These are phyloP conservation scores for Drosophila busckii DNA, from an alignment of 1,140 invertebrate species.

Conservation along the genomic window DNA sequence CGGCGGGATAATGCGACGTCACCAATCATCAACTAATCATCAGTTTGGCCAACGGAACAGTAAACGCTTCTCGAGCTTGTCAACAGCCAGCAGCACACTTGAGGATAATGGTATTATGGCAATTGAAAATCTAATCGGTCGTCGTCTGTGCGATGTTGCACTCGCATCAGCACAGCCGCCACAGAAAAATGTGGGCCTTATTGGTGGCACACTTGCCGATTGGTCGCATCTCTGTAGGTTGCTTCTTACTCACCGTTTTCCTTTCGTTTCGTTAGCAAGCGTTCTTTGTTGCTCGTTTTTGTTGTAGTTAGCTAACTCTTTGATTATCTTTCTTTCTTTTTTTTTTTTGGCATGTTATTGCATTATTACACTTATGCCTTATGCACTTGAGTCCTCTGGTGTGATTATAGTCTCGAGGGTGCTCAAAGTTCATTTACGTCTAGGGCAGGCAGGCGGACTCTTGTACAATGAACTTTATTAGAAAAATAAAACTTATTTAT, in stretches of 20 bases:
- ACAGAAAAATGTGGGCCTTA: constrained; percentile 73
- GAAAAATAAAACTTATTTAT: constrained; percentile 26
- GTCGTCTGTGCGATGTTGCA: constrained; percentile 72
- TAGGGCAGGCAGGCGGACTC: background rate
- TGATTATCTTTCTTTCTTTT: constrained; percentile 6
- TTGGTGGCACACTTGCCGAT: constrained; percentile 65
- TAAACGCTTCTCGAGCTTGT: constrained; percentile 64
- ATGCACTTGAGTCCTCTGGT: constrained; percentile 2
- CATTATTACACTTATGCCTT: constrained; percentile 20
- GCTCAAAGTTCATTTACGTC: constrained; percentile 2
- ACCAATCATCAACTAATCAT: constrained; percentile 26
- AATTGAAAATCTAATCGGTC: constrained; percentile 78
- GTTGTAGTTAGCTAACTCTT: constrained; percentile 8
- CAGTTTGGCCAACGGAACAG: constrained; percentile 49
- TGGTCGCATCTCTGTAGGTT: constrained; percentile 78
- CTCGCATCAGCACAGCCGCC: constrained; percentile 55
- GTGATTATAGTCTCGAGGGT: background rate
- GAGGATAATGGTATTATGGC: constrained; percentile 79
- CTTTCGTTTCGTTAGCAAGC: constrained; percentile 42
- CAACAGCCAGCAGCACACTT: constrained; percentile 42
- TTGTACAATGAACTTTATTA: constrained; percentile 29
- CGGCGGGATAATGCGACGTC: constrained; percentile 7
- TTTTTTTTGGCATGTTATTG: constrained; percentile 30
- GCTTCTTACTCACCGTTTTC: constrained; percentile 50
- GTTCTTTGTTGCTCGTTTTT: constrained; percentile 12